Percentiles rank a stretch among this genome's conserved stretches.
These are phyloP conservation scores for Brassicogethes aeneus DNA, from an alignment of 2,888 invertebrate species.

Conservation along the genomic window DNA sequence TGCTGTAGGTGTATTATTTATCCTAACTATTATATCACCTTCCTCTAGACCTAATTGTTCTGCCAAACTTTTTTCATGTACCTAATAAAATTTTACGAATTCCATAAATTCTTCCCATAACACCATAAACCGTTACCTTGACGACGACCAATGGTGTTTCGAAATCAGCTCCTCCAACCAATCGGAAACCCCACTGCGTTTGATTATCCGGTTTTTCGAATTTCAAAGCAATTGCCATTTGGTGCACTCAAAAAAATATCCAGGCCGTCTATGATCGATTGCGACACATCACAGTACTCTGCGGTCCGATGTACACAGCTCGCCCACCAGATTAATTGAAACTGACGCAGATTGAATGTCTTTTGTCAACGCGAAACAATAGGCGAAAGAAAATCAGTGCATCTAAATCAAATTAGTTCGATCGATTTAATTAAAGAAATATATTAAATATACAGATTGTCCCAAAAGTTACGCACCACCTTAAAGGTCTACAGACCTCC, in stretches of 20 bases:
- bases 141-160: conserved; percentile 65
- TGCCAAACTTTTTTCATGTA: conserved; percentile 71
- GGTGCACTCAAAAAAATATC: neutral
- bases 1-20: conserved; percentile 61
- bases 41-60: conserved; percentile 71
- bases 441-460: too few relatives aligned
- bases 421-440: neutral
- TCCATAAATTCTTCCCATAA: neutral
- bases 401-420: neutral
- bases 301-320: neutral
- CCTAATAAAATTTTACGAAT: conserved; percentile 44
- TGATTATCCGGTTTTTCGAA: conserved; percentile 49
- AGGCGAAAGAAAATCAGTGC: neutral
- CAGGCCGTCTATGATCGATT: neutral
- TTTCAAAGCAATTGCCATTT: conserved; percentile 62
- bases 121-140: conserved; percentile 45
- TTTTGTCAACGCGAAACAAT: neutral
- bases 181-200: conserved; percentile 69
- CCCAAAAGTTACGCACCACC: too few relatives aligned
- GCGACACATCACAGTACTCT: neutral
- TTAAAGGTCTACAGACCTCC: too few relatives aligned
- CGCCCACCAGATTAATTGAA: neutral
- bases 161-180: conserved; percentile 66
- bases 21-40: conserved; percentile 75
- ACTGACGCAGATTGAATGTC: neutral